Evolutionary conservation across 2,113 vertebrate species (phyloP).

Genomic region (Octodon degus): DNA sequence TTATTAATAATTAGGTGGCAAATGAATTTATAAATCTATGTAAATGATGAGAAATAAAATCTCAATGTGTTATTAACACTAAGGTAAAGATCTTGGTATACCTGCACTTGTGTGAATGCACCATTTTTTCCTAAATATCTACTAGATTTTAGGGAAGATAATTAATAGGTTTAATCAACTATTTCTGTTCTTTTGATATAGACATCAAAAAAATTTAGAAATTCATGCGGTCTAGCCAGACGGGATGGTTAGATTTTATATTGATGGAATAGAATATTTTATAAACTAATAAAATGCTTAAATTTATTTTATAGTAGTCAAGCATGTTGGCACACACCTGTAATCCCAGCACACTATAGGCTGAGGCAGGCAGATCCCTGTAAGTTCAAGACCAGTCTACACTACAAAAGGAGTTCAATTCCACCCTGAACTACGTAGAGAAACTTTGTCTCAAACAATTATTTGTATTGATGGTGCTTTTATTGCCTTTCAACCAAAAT

Average conservation of each 20-base stretch:
- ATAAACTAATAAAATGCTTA: background rate
- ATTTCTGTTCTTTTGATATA: background rate
- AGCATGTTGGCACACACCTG: background rate
- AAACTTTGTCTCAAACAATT: background rate
- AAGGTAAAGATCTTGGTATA: constrained; percentile 6
- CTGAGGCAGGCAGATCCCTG: background rate
- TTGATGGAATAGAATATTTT: background rate
- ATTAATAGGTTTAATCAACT: constrained; percentile 17
- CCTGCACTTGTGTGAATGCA: background rate
- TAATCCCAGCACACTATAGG: background rate
- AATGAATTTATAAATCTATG: constrained; percentile 45
- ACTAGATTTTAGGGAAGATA: background rate
- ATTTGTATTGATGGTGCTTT: background rate
- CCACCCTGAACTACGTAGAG: background rate
- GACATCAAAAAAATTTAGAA: background rate
- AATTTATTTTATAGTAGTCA: background rate
- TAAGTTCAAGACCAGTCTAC: background rate
- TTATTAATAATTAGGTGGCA: background rate
- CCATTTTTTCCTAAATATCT: background rate
- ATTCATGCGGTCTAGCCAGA: background rate
- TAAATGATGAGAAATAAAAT: constrained; percentile 45
- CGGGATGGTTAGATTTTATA: background rate
- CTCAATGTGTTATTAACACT: constrained; percentile 14
- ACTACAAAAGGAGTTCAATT: background rate
- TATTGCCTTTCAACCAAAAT: background rate